Percentiles rank a stretch among this genome's conserved stretches.
These are phyloP conservation scores for Bombus superbus DNA, from an alignment of 1,140 invertebrate genomes.

Conservation along the genomic window DNA sequence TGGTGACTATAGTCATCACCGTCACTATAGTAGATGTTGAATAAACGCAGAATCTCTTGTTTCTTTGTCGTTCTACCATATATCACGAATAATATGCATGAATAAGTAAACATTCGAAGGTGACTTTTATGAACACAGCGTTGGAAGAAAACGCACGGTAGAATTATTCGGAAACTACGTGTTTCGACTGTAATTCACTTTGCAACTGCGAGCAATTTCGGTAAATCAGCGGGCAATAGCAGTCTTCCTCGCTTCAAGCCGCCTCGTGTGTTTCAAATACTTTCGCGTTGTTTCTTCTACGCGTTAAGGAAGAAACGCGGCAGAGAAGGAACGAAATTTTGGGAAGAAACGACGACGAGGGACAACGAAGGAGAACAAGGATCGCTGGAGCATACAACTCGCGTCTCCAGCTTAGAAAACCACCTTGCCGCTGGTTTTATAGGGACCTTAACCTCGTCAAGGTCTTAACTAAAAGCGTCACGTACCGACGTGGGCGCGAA, in stretches of 20 bases:
- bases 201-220: conserved; percentile 49
- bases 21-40: neutral
- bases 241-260: neutral
- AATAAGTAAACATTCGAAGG: neutral
- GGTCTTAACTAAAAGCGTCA: conserved; percentile 54
- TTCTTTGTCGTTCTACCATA: neutral
- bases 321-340: neutral
- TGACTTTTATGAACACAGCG: neutral
- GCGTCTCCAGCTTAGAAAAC: neutral
- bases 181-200: conserved; percentile 47
- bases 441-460: conserved; percentile 45
- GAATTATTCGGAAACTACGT: conserved; percentile 25
- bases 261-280: neutral
- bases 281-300: conserved; percentile 16
- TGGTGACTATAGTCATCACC: neutral
- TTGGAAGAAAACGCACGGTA: conserved; percentile 10
- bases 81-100: neutral
- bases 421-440: conserved; percentile 30
- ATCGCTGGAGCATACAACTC: neutral
- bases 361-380: neutral
- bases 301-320: neutral
- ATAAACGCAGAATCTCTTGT: neutral
- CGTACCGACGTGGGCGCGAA: neutral
- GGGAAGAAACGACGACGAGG: neutral
- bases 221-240: conserved; percentile 31